Conservation (phyloP, 2,113 vertebrate genomes). For the Centropus bengalensis region DNA sequence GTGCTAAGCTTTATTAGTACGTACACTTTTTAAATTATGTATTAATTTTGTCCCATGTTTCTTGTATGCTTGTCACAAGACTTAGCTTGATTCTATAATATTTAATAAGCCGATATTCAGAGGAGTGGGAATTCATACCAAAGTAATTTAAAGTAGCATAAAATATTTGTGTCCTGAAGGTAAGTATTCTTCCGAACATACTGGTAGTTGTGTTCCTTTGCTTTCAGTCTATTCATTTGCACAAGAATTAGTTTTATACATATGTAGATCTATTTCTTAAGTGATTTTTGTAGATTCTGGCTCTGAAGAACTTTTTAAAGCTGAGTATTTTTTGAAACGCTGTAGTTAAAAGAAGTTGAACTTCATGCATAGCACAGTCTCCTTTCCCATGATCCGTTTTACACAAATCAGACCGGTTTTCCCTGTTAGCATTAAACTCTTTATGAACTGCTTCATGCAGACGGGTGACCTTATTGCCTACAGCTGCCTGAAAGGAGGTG, state of each 20-base stretch:
- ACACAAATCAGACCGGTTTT: neutral
- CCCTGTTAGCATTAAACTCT: neutral
- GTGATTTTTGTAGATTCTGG: neutral
- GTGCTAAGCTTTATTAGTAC: neutral
- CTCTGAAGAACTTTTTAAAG: neutral
- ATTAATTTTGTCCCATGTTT: neutral
- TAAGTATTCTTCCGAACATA: neutral
- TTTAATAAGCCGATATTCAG: neutral
- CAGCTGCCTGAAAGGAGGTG: too few relatives aligned
- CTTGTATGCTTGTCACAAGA: neutral
- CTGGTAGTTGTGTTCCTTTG: neutral
- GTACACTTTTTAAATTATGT: neutral
- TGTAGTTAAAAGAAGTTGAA: neutral
- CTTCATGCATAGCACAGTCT: neutral
- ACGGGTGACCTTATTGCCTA: too few relatives aligned
- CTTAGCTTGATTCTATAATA: neutral
- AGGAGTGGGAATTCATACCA: neutral
- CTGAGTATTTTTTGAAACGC: neutral
- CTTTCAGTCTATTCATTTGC: neutral
- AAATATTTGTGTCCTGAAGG: neutral
- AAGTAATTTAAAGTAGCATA: neutral
- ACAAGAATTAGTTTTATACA: neutral
- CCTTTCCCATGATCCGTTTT: neutral
- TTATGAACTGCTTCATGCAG: neutral
- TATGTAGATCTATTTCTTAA: neutral